Base-by-base conservation (phyloP, 1,140 invertebrate species). In the Leucophenga varia region DNA sequence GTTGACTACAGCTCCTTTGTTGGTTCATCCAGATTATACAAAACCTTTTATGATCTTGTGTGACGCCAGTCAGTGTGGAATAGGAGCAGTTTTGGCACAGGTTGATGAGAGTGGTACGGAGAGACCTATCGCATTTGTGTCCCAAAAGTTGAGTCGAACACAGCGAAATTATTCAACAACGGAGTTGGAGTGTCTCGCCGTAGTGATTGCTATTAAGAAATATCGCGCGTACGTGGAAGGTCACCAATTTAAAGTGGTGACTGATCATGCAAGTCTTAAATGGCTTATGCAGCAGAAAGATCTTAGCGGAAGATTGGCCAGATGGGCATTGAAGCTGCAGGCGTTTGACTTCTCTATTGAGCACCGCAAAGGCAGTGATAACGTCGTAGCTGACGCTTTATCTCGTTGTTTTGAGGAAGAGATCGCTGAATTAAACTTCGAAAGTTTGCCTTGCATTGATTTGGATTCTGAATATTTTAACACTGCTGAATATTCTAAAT, bases 131-230 rank as follows among this genome's bases (percentile, higher is more conserved):
- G 57, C 61, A 4, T 79, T 69, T 55, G 51, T 61, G 5, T 76
- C 76, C 38, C 20, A 43, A 20, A 43, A 43, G 16, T 18, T 43
- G n/a, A n/a, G n/a, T n/a, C n/a, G n/a, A n/a, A n/a, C n/a, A n/a
- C n/a, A n/a, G n/a, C n/a, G n/a, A n/a, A n/a, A n/a, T n/a, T n/a
- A n/a, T n/a, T n/a, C n/a, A 13, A 43, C 7, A 2, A 13, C 48
- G 5, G 76, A 81, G 52, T 43, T 63, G 42, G 78, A 80, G 65
- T 59, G 67, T 14, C 51, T 80, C 16, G 76, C 74, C 8, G 54
- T 79, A 9, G 39, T 80, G 0, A 59, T 58, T 43, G 75, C 72
- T 4, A 55, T 79, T 3, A 58, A 77, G 37, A 38, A 17, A 13
- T 78, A 77, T 43, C 34, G 59, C 17, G 51, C 61, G 12, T 81